Evolutionary conservation across 2,888 invertebrate genomes (phyloP).

Genomic region (Cephus pygmeus): DNA sequence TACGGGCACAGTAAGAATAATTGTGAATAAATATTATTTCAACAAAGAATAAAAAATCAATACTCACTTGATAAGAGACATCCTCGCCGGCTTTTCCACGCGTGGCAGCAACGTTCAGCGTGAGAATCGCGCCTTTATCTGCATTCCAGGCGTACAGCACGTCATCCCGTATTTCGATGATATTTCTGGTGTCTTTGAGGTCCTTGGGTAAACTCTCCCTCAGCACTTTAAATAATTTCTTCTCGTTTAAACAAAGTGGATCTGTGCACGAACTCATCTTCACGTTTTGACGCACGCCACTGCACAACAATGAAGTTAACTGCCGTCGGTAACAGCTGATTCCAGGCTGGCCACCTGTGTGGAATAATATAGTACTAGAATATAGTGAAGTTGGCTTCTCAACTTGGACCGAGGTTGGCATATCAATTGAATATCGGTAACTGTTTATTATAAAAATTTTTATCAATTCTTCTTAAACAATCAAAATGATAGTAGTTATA

Average conservation of each 20-base stretch:
- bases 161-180: slow-evolving; percentile 75
- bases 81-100: slow-evolving; percentile 68
- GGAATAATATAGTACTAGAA: neutral
- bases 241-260: slow-evolving; percentile 71
- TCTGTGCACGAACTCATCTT: slow-evolving; percentile 72
- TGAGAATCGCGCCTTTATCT: slow-evolving; percentile 73
- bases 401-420: neutral
- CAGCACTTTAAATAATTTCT: slow-evolving; percentile 73
- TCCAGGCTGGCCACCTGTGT: slow-evolving; percentile 19
- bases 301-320: slow-evolving; percentile 54
- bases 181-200: slow-evolving; percentile 72
- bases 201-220: slow-evolving; percentile 70
- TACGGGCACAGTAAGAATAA: neutral
- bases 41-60: neutral
- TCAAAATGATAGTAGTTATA: neutral
- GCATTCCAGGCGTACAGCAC: slow-evolving; percentile 77
- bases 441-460: neutral
- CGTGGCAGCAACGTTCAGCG: slow-evolving; percentile 72
- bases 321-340: slow-evolving; percentile 12
- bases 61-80: slow-evolving; percentile 72
- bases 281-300: slow-evolving; percentile 15
- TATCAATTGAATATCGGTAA: neutral
- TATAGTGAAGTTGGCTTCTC: neutral
- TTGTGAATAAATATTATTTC: neutral
- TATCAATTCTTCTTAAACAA: neutral